phyloP scores from a whole-genome alignment of 2,888 invertebrate species.

The Oscheius onirici region DNA sequence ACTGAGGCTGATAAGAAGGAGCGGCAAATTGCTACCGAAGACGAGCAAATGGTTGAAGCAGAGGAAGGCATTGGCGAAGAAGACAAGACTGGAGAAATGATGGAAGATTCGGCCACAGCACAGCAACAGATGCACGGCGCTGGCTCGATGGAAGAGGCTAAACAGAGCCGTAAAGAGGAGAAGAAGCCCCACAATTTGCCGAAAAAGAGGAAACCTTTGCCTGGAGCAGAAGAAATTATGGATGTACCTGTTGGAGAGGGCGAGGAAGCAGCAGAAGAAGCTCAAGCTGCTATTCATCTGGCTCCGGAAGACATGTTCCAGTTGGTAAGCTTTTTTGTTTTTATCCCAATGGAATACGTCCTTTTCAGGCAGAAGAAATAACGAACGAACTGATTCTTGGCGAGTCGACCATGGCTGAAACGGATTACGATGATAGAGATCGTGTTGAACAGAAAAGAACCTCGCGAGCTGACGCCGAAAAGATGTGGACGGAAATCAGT shows the following conservation, averaged over 20 bases:
- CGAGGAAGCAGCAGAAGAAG: conserved; percentile 36
- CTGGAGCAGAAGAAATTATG: conserved; percentile 34
- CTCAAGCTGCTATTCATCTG: conserved; percentile 46
- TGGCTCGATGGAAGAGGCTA: conserved; percentile 65
- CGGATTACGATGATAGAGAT: conserved; percentile 11
- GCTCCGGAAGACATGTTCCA: conserved; percentile 45
- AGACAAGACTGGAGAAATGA: conserved; percentile 51
- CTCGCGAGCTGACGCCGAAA: conserved; percentile 35
- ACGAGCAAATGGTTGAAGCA: conserved; percentile 33
- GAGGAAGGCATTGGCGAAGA: conserved; percentile 55
- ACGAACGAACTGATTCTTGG: conserved; percentile 44
- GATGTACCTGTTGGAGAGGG: conserved; percentile 16
- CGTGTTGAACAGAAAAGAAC: neutral
- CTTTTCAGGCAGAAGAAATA: conserved; percentile 43
- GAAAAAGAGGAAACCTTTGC: conserved; percentile 39
- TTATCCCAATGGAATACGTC: neutral
- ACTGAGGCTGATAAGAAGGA: conserved; percentile 38
- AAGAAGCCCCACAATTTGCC: conserved; percentile 34
- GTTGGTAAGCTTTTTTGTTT: conserved; percentile 34
- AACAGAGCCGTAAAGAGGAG: conserved; percentile 45
- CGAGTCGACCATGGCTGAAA: conserved; percentile 3
- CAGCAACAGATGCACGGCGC: conserved; percentile 50
- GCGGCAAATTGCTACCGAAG: conserved; percentile 37
- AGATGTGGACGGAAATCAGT: conserved; percentile 60
- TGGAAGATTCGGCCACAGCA: conserved; percentile 46